A percentile compares a stretch with the other conserved stretches of the same genome.
Conservation (phyloP, 2,888 invertebrate species). For the Folsomia manolachei region DNA sequence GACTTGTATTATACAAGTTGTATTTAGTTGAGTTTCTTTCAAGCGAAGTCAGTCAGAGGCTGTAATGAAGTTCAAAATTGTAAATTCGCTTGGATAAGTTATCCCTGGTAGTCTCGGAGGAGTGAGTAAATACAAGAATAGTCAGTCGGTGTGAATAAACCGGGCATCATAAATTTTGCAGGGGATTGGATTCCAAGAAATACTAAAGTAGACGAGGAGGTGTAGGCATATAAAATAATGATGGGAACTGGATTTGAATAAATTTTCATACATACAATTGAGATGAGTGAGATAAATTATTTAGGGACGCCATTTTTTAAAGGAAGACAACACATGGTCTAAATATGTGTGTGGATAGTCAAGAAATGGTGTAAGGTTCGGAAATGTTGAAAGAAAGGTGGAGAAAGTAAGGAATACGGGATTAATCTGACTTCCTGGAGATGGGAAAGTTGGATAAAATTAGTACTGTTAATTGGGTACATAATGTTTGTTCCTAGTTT, state of each 20-base stretch:
- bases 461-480: too few relatives aligned
- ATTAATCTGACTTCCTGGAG: background rate
- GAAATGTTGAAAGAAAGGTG: background rate
- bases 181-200: background rate
- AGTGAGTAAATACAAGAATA: background rate
- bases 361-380: too few relatives aligned
- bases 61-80: constrained; percentile 1
- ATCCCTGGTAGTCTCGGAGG: background rate
- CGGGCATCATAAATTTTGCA: background rate
- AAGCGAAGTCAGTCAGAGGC: background rate
- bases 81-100: background rate
- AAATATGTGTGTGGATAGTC: background rate
- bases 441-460: too few relatives aligned
- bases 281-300: background rate
- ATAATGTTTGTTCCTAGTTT: too few relatives aligned
- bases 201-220: background rate
- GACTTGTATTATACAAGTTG: too few relatives aligned
- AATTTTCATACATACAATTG: background rate
- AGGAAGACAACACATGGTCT: too few relatives aligned
- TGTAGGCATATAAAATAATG: too few relatives aligned
- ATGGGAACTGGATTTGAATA: background rate
- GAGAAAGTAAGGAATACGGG: background rate
- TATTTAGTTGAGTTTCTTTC: constrained; percentile 1
- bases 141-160: too few relatives aligned
- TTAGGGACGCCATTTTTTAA: too few relatives aligned